Evolutionary conservation across 2,113 vertebrate species (phyloP).

Genomic region (Bagarius yarrelli): DNA sequence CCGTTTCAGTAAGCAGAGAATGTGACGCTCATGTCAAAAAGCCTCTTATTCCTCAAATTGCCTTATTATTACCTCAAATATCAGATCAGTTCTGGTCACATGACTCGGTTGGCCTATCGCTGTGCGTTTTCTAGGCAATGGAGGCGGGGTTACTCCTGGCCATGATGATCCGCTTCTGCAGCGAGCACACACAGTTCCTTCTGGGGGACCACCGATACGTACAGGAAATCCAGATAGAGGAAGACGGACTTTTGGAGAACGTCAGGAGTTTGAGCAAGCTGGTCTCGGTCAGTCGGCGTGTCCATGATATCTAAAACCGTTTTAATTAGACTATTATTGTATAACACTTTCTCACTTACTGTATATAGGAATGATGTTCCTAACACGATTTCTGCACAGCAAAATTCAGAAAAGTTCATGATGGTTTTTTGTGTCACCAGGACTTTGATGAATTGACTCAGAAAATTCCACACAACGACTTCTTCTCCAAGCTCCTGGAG

Average conservation of each 20-base stretch:
- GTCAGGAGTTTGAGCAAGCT: conserved; percentile 61
- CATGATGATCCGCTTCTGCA: conserved; percentile 68
- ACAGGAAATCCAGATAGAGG: conserved; percentile 54
- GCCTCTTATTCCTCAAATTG: neutral
- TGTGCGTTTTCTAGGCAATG: conserved; percentile 48
- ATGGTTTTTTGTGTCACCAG: conserved; percentile 35
- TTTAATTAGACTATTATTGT: too few relatives aligned
- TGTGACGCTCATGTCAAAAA: neutral
- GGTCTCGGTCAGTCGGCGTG: conserved; percentile 66
- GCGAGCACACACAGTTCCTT: conserved; percentile 67
- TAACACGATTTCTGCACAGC: neutral
- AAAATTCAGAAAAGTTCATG: neutral
- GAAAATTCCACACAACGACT: rapidly evolving
- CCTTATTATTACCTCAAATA: too few relatives aligned
- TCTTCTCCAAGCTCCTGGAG: neutral
- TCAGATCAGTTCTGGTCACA: neutral
- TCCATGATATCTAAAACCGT: too few relatives aligned
- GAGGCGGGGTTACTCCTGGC: conserved; percentile 71
- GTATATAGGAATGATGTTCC: neutral
- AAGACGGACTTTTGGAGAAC: conserved; percentile 71
- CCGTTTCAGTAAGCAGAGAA: conserved; percentile 46
- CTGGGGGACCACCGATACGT: rapidly evolving
- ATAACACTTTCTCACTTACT: neutral
- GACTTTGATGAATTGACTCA: neutral
- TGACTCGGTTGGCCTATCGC: neutral